Evolutionary conservation across 1,140 invertebrate genomes (phyloP).

Genomic region (Drosophila tropicalis): DNA sequence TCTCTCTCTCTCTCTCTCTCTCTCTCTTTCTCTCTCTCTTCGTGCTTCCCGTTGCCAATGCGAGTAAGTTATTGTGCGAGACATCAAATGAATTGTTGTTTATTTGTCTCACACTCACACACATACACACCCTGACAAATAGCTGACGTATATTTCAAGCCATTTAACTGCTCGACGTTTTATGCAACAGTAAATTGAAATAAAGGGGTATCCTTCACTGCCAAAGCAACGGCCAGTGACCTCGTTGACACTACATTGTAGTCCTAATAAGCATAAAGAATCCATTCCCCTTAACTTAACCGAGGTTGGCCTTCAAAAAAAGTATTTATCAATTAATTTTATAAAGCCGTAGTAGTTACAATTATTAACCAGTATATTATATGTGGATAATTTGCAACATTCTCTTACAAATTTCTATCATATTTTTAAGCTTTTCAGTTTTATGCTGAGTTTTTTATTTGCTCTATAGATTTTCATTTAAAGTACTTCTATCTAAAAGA

Average conservation of each 20-base stretch:
- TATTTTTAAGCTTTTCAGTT: too few relatives aligned
- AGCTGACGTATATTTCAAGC: constrained; percentile 51
- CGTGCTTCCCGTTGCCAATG: constrained; percentile 11
- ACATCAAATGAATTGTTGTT: constrained; percentile 76
- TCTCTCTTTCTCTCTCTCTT: neutral
- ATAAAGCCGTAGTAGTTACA: neutral
- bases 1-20: neutral
- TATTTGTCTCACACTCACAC: constrained; percentile 58
- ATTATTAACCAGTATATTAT: too few relatives aligned
- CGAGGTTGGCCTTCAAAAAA: neutral
- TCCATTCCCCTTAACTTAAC: neutral
- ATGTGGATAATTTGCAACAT: too few relatives aligned
- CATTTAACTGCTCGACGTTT: constrained; percentile 63
- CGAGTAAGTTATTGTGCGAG: constrained; percentile 45
- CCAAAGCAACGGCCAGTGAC: neutral
- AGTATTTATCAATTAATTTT: neutral
- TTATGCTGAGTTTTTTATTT: too few relatives aligned
- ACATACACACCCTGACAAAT: constrained; percentile 53
- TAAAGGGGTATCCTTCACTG: constrained; percentile 47
- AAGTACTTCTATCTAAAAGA: too few relatives aligned
- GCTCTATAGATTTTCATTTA: too few relatives aligned
- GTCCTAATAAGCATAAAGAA: constrained; percentile 6
- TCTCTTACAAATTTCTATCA: too few relatives aligned
- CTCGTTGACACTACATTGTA: constrained; percentile 5
- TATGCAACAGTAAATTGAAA: constrained; percentile 72